A percentile compares a stretch with the other conserved stretches of the same genome.
Evolutionary conservation across 2,888 invertebrate genomes (phyloP).

Genomic region (Tuberolachnus salignus): DNA sequence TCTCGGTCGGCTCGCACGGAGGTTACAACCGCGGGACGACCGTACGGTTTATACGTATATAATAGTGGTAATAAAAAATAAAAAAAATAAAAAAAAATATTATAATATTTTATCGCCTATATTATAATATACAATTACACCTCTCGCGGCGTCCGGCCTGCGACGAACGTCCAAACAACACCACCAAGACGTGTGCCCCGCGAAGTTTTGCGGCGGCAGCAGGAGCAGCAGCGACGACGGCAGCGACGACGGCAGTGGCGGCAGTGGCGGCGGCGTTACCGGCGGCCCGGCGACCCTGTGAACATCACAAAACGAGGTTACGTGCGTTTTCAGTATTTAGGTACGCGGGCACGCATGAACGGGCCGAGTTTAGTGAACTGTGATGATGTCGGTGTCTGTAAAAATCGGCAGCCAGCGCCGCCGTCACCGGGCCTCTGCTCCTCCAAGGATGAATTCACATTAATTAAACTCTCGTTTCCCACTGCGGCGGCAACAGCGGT

Average conservation of each 20-base stretch:
- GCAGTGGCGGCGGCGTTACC: too few species aligned
- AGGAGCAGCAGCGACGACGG: too few species aligned
- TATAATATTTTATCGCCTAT: too few species aligned
- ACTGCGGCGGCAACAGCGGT: slow-evolving; percentile 2
- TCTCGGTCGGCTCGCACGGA: too few species aligned
- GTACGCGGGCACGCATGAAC: slow-evolving; percentile 45
- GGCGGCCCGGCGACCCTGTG: slow-evolving; percentile 40
- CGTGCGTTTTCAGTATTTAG: slow-evolving; percentile 29
- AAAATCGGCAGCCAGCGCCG: slow-evolving; percentile 40
- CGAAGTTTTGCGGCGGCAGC: background rate
- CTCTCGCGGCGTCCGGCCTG: too few species aligned
- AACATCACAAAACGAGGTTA: slow-evolving; percentile 45
- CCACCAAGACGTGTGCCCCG: background rate
- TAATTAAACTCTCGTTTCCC: slow-evolving; percentile 55
- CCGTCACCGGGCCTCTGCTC: slow-evolving; percentile 44
- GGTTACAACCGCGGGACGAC: too few species aligned
- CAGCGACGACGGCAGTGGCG: slow-evolving; percentile 18
- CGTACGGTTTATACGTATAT: too few species aligned
- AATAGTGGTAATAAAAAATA: too few species aligned
- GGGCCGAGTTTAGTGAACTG: slow-evolving; percentile 52
- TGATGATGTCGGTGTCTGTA: slow-evolving; percentile 14
- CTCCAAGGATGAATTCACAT: slow-evolving; percentile 55
- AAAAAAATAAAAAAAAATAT: too few species aligned
- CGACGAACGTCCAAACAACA: too few species aligned
- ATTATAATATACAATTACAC: too few species aligned